Evolutionary conservation across 2,888 invertebrate species (phyloP), one percentile per base, ranked within the genome.

Genomic region (Stenoptilia bipunctidactyla): DNA sequence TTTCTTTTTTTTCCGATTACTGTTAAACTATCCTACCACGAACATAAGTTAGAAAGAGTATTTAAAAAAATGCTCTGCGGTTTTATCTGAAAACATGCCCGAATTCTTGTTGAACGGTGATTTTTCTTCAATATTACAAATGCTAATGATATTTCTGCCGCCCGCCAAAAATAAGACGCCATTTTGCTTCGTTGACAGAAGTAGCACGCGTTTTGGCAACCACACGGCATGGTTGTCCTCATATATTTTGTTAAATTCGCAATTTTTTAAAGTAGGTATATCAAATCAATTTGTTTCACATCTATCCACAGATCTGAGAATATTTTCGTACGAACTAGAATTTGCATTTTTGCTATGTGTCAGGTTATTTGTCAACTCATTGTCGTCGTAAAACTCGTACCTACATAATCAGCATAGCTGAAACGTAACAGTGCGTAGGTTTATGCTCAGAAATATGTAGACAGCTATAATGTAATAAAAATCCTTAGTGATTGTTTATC

Each of bases 101-200:
- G 39, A 34, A 34, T 39, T n/a, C 15, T 20, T 8, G n/a, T n/a
- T n/a, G n/a, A 20, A 3, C 8, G 4, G 30, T 57, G 42, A 62
- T 66, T 61, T 67, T 64, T 68, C 61, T 66, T 62, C 56, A 58
- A n/a, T n/a, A n/a, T n/a, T 59, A 63, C 61, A 54, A 55, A 54
- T 61, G 56, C 60, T 61, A 58, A 58, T 59, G 59, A 64, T 69
- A 66, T 70, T 70, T 58, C 58, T 64, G 55, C 57, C 70, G 72
- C 57, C 67, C 70, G 66, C 71, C 74, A 59, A 72, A 76, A 77
- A 80, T 77, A 77, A 66, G 61, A 64, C 51, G 63, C 61, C 66
- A 75, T 74, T 74, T 75, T 60, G 76, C 70, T 65, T 56, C 59
- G 55, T 74, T 77, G 76, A 77, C 75, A 76, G 69, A 77, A 65